Base-by-base conservation (phyloP, 2,113 vertebrate genomes). In the Phoxinus phoxinus region DNA sequence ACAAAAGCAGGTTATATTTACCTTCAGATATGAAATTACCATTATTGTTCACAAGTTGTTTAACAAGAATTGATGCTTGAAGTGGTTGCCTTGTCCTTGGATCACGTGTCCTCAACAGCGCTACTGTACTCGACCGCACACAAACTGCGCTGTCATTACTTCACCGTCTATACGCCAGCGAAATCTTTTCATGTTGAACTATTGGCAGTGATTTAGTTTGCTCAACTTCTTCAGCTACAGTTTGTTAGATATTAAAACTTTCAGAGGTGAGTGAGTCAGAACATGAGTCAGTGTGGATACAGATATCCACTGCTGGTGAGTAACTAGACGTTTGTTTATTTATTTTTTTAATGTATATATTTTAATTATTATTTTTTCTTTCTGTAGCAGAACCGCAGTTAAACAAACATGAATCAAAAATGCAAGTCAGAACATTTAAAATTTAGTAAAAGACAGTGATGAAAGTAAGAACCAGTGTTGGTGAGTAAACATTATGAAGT, bases 1-100 rank as follows among this genome's bases (percentile, higher is more conserved):
- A 84, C 81, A 87, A 84, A 80, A 58, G 71, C 44, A 35, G 65
- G 21, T 41, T 61, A 72, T 84, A 85, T 67, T 72, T 56, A 46
- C 69, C 53, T 23, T 73, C 48, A 27, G 3, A 58, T 32, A 15
- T 23, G 58, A 67, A 88, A 86, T 80, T 9, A 56, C 19, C 7
- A 56, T 51, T 21, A 51, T 86, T 82, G 41, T 84, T 80, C 53
- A 41, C 63, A 77, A 51, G 65, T 59, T 72, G 53, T 72, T 88
- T 37, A 73, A 48, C 46, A 23, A 48, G 37, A 86, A 86, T 69
- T 30, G 15, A 27, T 48, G 15, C 10, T 59, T 65, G 84, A 86
- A 88, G 84, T 51, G 84, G 13, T 77, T 32, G 25, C 37, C 58
- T 56, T 48, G 35, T 67, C 65, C 56, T 11, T 61, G 59, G 44